These are phyloP conservation scores for Pilophorus perplexus DNA, from an alignment of 2,888 invertebrate genomes.

Conservation along the genomic window DNA sequence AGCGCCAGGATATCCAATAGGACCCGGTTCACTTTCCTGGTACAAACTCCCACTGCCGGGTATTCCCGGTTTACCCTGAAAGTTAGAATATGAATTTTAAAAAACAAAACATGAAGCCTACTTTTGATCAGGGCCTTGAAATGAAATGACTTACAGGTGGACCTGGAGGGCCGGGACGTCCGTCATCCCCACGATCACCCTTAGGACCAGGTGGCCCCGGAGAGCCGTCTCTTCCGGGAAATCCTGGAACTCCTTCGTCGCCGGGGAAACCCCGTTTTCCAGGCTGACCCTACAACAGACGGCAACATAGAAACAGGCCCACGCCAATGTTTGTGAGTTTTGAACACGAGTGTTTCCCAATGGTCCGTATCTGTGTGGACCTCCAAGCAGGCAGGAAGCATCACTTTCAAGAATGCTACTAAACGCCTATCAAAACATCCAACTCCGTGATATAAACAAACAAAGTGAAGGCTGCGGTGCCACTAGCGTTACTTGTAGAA, in stretches of 20 bases:
- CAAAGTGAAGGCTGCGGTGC: background rate
- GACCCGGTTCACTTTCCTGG: background rate
- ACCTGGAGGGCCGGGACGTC: conserved; percentile 51
- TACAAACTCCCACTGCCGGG: background rate
- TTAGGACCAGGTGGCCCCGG: conserved; percentile 44
- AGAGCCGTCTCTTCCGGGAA: conserved; percentile 13
- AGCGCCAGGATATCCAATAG: conserved; percentile 3
- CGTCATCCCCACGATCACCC: conserved; percentile 49
- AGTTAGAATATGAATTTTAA: no score
- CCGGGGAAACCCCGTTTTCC: conserved; percentile 17
- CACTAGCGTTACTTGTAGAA: background rate
- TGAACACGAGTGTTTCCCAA: no score
- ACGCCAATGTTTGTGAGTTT: no score
- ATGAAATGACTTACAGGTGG: conserved; percentile 41
- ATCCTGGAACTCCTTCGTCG: conserved; percentile 40
- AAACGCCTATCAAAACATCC: no score
- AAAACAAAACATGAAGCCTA: background rate
- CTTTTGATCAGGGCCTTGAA: no score
- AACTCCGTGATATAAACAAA: no score
- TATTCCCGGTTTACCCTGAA: conserved; percentile 1
- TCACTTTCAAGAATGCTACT: no score
- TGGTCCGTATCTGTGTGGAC: no score
- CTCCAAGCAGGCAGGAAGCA: no score
- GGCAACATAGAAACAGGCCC: no score
- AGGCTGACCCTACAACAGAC: background rate